phyloP scores from a whole-genome alignment of 1,140 invertebrate genomes.

The Euwallacea similis region DNA sequence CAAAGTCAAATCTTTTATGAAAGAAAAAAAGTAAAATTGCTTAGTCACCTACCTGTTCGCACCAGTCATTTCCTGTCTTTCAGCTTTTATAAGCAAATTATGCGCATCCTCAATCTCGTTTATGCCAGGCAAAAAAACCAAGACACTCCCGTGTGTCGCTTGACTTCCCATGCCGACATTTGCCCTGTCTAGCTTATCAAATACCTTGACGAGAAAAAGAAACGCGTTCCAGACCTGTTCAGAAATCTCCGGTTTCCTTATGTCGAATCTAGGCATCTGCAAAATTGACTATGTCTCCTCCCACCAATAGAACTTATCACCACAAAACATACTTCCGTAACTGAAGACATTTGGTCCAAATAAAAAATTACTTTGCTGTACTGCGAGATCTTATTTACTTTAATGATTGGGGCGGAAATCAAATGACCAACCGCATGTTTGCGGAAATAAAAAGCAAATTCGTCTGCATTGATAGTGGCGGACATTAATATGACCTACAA shows the following conservation, averaged over 20 bases:
- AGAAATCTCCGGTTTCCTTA: conserved; percentile 55
- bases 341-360: conserved; percentile 62
- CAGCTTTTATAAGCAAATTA: conserved; percentile 35
- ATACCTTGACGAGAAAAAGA: conserved; percentile 65
- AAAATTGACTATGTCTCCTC: conserved; percentile 37
- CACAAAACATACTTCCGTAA: conserved; percentile 43
- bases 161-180: conserved; percentile 50
- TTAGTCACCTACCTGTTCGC: no score
- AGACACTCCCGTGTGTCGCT: conserved; percentile 62
- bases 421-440: conserved; percentile 18
- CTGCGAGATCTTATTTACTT: conserved; percentile 57
- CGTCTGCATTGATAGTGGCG: conserved; percentile 75
- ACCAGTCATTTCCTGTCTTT: background rate
- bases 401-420: conserved; percentile 58
- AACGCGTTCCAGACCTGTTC: conserved; percentile 54
- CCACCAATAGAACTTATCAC: background rate
- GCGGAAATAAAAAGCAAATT: conserved; percentile 76
- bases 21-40: no score
- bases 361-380: conserved; percentile 68
- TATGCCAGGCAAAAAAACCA: conserved; percentile 88
- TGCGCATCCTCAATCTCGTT: conserved; percentile 75
- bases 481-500: conserved; percentile 80
- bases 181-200: conserved; percentile 64
- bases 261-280: conserved; percentile 57
- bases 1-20: background rate